Base-by-base conservation (phyloP, 2,113 vertebrate species). In the Melanocharis versteri region DNA sequence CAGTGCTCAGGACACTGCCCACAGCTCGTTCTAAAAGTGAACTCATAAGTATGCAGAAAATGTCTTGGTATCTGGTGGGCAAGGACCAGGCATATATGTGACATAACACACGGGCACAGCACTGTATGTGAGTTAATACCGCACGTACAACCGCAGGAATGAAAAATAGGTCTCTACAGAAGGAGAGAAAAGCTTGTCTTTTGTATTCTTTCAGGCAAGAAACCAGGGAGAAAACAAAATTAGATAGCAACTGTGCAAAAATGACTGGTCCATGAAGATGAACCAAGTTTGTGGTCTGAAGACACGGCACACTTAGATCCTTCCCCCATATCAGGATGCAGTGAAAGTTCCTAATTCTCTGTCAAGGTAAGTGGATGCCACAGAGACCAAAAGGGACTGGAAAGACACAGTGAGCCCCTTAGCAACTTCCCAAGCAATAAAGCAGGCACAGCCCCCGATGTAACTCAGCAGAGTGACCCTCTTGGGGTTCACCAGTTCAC, bases 141-240 rank as follows among this genome's bases (percentile, higher is more conserved):
- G 9, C 39, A 31, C 13, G 30, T 15, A 42, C 35, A 69, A 11
- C 10, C 0, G 0, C 45, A 47, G 37, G 15, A 89, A 31, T 16
- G 27, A 82, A 78, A 87, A 54, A 2, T 14, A 19, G 48, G 37
- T 21, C 22, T 76, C 16, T 7, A 65, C 12, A 26, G 28, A 9
- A 40, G 11, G 10, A 72, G 31, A 71, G 15, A 42, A 28, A 60
- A 56, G 12, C 22, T 8, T 24, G 14, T 21, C 24, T 64, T 39
- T 16, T 23, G 5, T 15, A 42, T 45, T 73, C 24, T 51, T 69
- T 62, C 7, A 45, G 35, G 31, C 10, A 61, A 78, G 40, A 93
- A 76, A 91, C 2, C 2, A 3, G 16, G 31, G 7, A 7, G 3
- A 6, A 31, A 56, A 13, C 6, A 6, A 92, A 83, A 66, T 13